Evolutionary conservation across 2,113 vertebrate genomes (phyloP), one percentile per base, ranked within the genome.

Genomic region (Tricholaema leucomelas): DNA sequence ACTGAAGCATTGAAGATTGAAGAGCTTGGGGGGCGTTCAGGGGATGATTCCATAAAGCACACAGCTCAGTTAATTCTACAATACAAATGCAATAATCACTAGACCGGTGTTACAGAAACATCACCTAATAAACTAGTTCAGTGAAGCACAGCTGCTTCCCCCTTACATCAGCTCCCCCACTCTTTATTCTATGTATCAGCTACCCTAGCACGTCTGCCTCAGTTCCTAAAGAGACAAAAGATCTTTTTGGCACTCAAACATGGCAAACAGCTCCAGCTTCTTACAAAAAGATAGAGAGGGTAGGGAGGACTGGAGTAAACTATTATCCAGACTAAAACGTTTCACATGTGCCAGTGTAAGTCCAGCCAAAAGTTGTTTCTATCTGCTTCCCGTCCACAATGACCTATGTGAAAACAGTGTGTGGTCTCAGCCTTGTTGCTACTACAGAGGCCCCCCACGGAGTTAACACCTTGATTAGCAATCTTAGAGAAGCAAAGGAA

Each of bases 171-270:
- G 87, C 83, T 71, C 86, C 90, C 75, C 81, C 67, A 18, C 60
- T 88, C 96, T 96, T 96, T 92, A 85, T 87, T 58, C 87, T 27
- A 60, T 66, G 8, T 90, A 97, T 96, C 96, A 96, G 96, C 95
- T 97, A 96, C 92, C 95, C 88, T 14, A 85, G 94, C 96, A 97
- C 91, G 89, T 96, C 87, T 96, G 92, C 90, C 96, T 94, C 91
- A 79, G 92, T 94, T 94, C 92, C 96, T 92, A 95, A 92, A 88
- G 83, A 96, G 81, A 96, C 96, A 96, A 97, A 97, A 95, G 96
- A 87, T 75, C 94, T 87, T 86, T 94, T 5, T 96, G 92, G 96
- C 95, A 96, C 92, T 96, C 92, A 55, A 92, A 93, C 87, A 95
- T 10, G 38, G 92, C 89, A 96, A 96, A 92, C 83, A 96, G 84